Base-by-base conservation (phyloP, 2,888 invertebrate species). In the Loripinus fragilis region DNA sequence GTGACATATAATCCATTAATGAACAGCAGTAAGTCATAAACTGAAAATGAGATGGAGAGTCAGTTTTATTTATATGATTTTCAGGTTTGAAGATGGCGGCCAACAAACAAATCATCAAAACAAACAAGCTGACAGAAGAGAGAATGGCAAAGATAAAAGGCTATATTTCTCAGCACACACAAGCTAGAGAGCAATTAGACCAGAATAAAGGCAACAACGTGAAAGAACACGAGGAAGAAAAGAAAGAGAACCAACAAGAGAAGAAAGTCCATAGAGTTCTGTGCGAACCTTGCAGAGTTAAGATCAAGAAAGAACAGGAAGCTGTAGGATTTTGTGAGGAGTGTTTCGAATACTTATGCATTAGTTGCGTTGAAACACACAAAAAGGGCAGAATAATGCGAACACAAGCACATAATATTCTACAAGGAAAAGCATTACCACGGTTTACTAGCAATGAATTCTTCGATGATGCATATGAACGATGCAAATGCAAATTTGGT, bases 41-140 rank as follows among this genome's bases (percentile, higher is more conserved):
- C n/a, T n/a, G n/a, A n/a, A n/a, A n/a, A n/a, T n/a, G n/a, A n/a
- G n/a, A n/a, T n/a, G n/a, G n/a, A n/a, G n/a, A n/a, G n/a, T n/a
- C n/a, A n/a, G n/a, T n/a, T n/a, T n/a, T n/a, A n/a, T n/a, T n/a
- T n/a, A n/a, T 8, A 38, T 38, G 12, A 38, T 38, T 38, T 38
- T 38, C 38, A 38, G 38, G 38, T 45, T 12, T 45, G 20, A 15
- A 7, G 12, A 60, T 60, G 60, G 60, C 60, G 15, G 28, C 60
- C 17, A 60, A 30, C 17, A 60, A 60, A 33, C 60, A 60, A 23
- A 60, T 60, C 10, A 60, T 60, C 2, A 60, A 60, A 60, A 60
- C 60, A 2, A 60, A 60, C 60, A 60, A 60, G 60, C 33, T 60
- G 15, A 60, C 60, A 8, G 60, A 60, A 60, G 60, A 60, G 20